Conservation (phyloP, 1,140 invertebrate genomes). For the Trichonephila clavipes region DNA sequence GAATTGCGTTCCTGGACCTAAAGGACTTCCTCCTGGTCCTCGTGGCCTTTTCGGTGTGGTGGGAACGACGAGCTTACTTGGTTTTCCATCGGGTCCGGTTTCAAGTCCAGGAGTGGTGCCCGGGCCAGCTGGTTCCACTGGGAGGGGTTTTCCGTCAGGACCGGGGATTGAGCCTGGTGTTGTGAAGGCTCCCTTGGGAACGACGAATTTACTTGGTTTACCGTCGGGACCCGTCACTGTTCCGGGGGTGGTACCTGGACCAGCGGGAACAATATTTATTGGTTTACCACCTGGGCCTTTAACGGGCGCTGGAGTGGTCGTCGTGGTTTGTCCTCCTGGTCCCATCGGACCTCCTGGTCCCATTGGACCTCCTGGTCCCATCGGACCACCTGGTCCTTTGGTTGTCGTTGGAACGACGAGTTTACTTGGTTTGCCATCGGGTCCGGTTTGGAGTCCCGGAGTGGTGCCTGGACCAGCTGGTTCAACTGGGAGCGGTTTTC, state of each 20-base stretch:
- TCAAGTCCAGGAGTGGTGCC: conserved; percentile 47
- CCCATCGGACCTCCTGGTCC: not conserved
- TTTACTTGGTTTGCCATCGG: conserved; percentile 28
- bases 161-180: conserved; percentile 37
- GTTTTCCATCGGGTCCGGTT: conserved; percentile 32
- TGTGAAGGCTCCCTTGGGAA: not conserved
- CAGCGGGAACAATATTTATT: not conserved
- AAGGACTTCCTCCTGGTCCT: not conserved
- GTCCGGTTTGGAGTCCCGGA: conserved; percentile 36
- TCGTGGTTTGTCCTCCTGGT: not conserved
- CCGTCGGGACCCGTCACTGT: conserved; percentile 18
- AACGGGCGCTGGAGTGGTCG: not conserved
- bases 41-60: not conserved
- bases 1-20: not conserved
- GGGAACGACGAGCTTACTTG: not conserved
- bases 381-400: too few species aligned
- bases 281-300: not conserved
- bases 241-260: conserved; percentile 22
- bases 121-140: conserved; percentile 14
- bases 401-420: not conserved
- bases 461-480: conserved; percentile 52
- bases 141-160: conserved; percentile 21
- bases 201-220: not conserved
- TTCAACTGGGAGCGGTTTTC: not conserved
- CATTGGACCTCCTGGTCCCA: not conserved